Conservation (phyloP, 1,140 invertebrate genomes). For the Steinernema khuongi region DNA sequence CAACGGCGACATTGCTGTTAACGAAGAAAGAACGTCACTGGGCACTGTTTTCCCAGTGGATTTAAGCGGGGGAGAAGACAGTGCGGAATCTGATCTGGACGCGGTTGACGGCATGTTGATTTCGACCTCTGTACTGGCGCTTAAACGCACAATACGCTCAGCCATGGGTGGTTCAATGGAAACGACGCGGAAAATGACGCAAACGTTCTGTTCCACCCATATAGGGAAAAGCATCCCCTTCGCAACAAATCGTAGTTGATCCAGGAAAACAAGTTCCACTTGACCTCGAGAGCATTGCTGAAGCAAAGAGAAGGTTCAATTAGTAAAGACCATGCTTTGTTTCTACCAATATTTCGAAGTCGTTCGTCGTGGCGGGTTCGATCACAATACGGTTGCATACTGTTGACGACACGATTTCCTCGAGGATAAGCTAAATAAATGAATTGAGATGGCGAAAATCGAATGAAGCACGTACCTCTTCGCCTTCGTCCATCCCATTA, state of each 20-base stretch:
- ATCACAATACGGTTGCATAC: constrained; percentile 17
- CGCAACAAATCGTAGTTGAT: constrained; percentile 40
- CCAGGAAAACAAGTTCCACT: constrained; percentile 45
- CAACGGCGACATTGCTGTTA: neutral
- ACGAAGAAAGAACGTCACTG: neutral
- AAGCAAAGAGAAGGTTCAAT: neutral
- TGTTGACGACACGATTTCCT: constrained; percentile 13
- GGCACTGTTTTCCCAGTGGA: constrained; percentile 13
- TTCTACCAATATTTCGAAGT: constrained; percentile 18
- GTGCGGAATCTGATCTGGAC: neutral
- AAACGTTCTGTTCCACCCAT: constrained; percentile 18
- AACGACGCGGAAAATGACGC: constrained; percentile 18
- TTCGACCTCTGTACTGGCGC: constrained; percentile 10
- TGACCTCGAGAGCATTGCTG: constrained; percentile 16
- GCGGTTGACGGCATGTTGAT: constrained; percentile 8
- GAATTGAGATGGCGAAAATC: neutral
- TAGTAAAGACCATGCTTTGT: neutral
- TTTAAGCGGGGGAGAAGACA: constrained; percentile 7
- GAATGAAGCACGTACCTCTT: neutral
- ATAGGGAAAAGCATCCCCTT: constrained; percentile 25
- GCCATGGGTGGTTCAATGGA: neutral
- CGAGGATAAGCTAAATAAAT: constrained; percentile 11
- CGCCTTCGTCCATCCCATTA: neutral
- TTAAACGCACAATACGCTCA: neutral
- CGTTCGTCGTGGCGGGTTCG: constrained; percentile 9